Conservation (phyloP, 2,888 invertebrate genomes). For the Meteorus cinctellus region DNA sequence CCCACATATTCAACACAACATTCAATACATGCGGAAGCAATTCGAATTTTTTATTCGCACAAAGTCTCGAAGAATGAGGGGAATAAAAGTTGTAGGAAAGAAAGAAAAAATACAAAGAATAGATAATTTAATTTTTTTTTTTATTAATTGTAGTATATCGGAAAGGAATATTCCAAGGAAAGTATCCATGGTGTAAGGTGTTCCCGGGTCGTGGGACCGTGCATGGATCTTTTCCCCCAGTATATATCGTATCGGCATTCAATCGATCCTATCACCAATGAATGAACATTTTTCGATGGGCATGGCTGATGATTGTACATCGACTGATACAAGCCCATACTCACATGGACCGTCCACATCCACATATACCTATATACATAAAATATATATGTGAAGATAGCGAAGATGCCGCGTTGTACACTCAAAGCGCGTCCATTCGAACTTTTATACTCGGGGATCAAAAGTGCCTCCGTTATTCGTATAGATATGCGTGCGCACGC, state of each 20-base stretch:
- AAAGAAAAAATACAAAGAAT: not conserved
- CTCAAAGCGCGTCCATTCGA: slow-evolving; percentile 26
- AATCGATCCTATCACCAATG: slow-evolving; percentile 44
- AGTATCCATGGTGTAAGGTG: slow-evolving; percentile 32
- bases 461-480: slow-evolving; percentile 42
- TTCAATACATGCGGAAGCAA: not conserved
- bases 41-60: slow-evolving; percentile 10
- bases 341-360: not conserved
- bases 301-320: slow-evolving; percentile 25
- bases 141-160: slow-evolving; percentile 16
- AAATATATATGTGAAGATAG: slow-evolving; percentile 8
- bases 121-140: slow-evolving; percentile 10
- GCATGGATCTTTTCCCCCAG: slow-evolving; percentile 36
- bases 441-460: slow-evolving; percentile 36
- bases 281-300: slow-evolving; percentile 39
- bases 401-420: slow-evolving; percentile 26
- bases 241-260: slow-evolving; percentile 35
- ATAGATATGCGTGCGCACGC: slow-evolving; percentile 23
- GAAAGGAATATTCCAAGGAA: slow-evolving; percentile 29
- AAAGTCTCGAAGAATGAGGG: slow-evolving; percentile 8
- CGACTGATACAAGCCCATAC: not conserved
- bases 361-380: not conserved
- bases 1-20: slow-evolving; percentile 12
- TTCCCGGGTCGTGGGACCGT: slow-evolving; percentile 45
- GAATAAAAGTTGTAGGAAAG: not conserved